Evolutionary conservation across 2,113 vertebrate species (phyloP).

Genomic region (Hyaena hyaena): DNA sequence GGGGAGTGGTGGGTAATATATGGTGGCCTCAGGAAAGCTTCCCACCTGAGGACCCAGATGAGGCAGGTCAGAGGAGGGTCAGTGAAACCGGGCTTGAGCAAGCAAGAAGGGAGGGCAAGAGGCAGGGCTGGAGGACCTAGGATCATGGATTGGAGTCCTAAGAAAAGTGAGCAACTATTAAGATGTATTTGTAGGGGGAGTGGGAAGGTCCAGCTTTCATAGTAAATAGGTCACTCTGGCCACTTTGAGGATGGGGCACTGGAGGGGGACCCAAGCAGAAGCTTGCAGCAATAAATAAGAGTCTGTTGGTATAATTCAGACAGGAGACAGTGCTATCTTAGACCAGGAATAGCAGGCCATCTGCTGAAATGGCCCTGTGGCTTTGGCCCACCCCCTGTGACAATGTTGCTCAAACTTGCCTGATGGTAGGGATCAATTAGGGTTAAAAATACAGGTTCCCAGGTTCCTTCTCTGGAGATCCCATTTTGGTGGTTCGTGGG

Average conservation of each 20-base stretch:
- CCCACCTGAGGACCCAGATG: no score
- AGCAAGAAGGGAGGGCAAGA: neutral
- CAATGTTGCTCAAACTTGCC: neutral
- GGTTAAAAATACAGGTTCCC: neutral
- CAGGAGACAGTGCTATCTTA: neutral
- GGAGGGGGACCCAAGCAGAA: neutral
- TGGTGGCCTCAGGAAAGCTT: accelerated
- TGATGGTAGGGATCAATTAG: neutral
- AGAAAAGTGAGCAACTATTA: neutral
- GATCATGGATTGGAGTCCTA: neutral
- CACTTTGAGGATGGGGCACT: neutral
- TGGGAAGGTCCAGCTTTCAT: neutral
- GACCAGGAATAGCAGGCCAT: neutral
- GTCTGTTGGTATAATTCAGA: neutral
- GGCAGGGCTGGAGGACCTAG: no score
- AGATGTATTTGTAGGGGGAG: neutral
- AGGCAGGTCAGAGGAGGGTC: neutral
- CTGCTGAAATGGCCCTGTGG: neutral
- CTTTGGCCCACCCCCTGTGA: neutral
- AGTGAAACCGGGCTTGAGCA: accelerated
- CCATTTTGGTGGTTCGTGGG: neutral
- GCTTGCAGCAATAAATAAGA: neutral
- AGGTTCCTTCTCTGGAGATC: neutral
- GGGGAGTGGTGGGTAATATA: neutral
- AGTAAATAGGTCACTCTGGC: neutral